Percentiles rank a stretch among this genome's conserved stretches.
phyloP scores from a whole-genome alignment of 1,140 invertebrate species.

The Drosophila suzukii region DNA sequence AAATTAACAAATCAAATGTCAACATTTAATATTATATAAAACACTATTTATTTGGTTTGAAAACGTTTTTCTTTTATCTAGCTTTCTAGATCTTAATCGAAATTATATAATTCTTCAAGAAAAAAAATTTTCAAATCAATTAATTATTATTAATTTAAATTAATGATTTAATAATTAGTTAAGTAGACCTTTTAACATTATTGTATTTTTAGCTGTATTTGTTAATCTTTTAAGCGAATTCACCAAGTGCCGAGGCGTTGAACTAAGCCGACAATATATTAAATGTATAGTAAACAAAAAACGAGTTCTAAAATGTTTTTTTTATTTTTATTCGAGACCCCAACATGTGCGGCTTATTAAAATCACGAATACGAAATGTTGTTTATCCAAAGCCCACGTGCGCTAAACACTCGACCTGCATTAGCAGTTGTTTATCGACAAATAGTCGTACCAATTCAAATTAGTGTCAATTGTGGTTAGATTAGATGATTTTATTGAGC shows the following conservation, averaged over 20 bases:
- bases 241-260: not conserved
- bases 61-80: no score
- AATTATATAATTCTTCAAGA: no score
- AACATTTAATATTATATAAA: no score
- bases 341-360: constrained; percentile 17
- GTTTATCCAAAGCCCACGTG: not conserved
- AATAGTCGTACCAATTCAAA: constrained; percentile 32
- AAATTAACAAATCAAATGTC: no score
- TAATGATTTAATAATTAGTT: no score
- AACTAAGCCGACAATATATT: not conserved
- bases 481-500: constrained; percentile 10
- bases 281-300: constrained; percentile 1
- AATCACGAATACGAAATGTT: constrained; percentile 41
- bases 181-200: no score
- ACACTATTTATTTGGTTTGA: no score
- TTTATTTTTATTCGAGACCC: not conserved
- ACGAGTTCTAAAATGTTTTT: not conserved
- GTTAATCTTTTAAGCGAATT: not conserved
- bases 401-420: constrained; percentile 4
- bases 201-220: no score
- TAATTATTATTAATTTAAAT: no score
- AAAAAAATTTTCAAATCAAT: no score
- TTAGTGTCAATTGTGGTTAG: not conserved
- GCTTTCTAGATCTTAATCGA: no score
- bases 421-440: constrained; percentile 10